Evolutionary conservation across 2,888 invertebrate genomes (phyloP), one percentile per base, ranked within the genome.

Genomic region (Diploptera punctata): DNA sequence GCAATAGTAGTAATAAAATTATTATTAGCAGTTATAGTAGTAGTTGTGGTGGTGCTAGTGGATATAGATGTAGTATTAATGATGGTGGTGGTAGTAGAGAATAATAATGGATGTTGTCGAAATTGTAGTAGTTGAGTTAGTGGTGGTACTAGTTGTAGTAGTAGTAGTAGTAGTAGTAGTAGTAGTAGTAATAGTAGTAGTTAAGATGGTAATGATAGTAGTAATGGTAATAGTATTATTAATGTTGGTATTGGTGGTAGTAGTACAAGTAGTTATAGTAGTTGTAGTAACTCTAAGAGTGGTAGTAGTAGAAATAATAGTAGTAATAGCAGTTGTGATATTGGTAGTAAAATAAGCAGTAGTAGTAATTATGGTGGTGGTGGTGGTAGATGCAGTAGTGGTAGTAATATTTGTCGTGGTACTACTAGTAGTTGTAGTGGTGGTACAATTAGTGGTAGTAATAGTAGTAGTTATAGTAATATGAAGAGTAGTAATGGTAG

Each of bases 101-200:
- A n/a, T 49, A 49, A n/a, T 49, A 49, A n/a, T 49, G 49, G 7
- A 49, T 7, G n/a, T n/a, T n/a, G n/a, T 54, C 10, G 54, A 21
- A 54, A 24, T 54, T 21, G 54, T 54, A 54, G 54, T 54, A 54
- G 54, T 54, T 21, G 54, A 5, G 21, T 5, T 54, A 54, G 54
- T 54, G 21, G 24, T 54, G 21, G 54, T 54, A 54, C 21, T 54
- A 54, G 54, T 21, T 9, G 54, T 54, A 54, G 26, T 54, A 54
- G 54, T 54, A 54, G 24, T 54, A 47, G 47, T 47, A 47, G 47
- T n/a, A 47, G 47, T 47, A 47, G 47, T 47, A 47, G 47, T 47
- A 47, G 47, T 47, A 47, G 47, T n/a, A 47, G 47, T 47, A 47
- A n/a, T n/a, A 47, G 47, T 47, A 47, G 47, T n/a, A 47, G 47